phyloP scores from a whole-genome alignment of 1,140 invertebrate species.

The Varroa destructor region DNA sequence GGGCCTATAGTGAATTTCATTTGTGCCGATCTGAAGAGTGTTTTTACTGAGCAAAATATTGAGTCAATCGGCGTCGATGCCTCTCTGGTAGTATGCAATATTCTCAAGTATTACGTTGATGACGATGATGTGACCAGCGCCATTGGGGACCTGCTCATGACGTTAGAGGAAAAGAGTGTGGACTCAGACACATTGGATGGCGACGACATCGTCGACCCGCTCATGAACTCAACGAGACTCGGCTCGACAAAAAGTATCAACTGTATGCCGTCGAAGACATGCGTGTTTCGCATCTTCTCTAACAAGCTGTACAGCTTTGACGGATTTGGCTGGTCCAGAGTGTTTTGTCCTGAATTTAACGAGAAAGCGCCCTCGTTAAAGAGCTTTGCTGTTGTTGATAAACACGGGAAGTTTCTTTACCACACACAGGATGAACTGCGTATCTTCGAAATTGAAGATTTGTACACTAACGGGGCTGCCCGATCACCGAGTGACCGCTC shows the following conservation, averaged over 20 bases:
- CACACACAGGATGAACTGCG: constrained; percentile 7
- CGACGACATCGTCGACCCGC: constrained; percentile 4
- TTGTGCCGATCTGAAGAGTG: constrained; percentile 3
- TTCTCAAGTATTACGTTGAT: constrained; percentile 25
- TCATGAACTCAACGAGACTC: neutral
- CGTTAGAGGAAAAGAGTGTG: neutral
- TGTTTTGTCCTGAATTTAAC: constrained; percentile 18
- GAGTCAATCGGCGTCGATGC: neutral
- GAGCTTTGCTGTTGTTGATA: constrained; percentile 1
- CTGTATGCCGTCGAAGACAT: neutral
- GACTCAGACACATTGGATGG: neutral
- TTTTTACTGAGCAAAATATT: constrained; percentile 11
- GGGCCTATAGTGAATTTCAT: constrained; percentile 25
- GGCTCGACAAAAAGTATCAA: neutral
- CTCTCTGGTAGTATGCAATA: neutral
- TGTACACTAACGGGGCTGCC: neutral
- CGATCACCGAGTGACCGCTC: constrained; percentile 14
- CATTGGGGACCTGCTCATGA: neutral
- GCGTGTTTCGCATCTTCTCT: constrained; percentile 15
- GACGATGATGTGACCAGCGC: neutral
- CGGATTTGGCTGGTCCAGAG: constrained; percentile 13
- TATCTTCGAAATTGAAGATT: constrained; percentile 19
- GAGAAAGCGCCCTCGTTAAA: constrained; percentile 2
- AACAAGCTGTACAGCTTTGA: constrained; percentile 23
- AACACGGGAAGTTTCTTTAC: constrained; percentile 7